phyloP scores from a whole-genome alignment of 1,140 invertebrate species.

The Ceratina australensis region DNA sequence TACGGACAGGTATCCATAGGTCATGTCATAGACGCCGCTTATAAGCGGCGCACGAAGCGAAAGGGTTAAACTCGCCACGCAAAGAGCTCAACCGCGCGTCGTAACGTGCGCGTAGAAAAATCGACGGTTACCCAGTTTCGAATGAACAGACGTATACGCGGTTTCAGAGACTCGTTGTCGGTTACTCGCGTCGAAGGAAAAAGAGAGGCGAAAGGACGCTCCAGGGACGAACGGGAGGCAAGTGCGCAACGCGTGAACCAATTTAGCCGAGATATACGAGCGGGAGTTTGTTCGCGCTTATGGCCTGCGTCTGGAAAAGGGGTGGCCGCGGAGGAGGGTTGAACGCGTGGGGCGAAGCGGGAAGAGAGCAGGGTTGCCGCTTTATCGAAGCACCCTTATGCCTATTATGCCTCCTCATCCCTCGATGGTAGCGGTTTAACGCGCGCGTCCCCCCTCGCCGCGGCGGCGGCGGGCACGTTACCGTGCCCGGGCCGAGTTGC shows the following conservation, averaged over 20 bases:
- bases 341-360: not conserved
- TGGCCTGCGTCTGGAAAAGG: constrained; percentile 64
- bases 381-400: constrained; percentile 77
- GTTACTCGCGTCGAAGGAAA: not conserved
- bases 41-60: too few relatives aligned
- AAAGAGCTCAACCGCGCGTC: constrained; percentile 58
- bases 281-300: constrained; percentile 72
- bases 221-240: constrained; percentile 35
- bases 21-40: too few relatives aligned
- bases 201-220: constrained; percentile 4
- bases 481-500: not conserved
- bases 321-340: not conserved
- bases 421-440: constrained; percentile 47
- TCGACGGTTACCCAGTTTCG: not conserved
- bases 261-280: constrained; percentile 69
- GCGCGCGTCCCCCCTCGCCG: constrained; percentile 25
- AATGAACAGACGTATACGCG: not conserved
- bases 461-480: constrained; percentile 4
- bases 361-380: constrained; percentile 45
- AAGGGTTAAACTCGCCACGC: constrained; percentile 70
- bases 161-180: constrained; percentile 41
- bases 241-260: constrained; percentile 62
- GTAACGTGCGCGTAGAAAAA: constrained; percentile 45
- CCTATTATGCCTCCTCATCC: constrained; percentile 70
- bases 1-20: too few relatives aligned